Conservation (phyloP, 2,797 vertebrate species). For the Sebastes nivosus region DNA sequence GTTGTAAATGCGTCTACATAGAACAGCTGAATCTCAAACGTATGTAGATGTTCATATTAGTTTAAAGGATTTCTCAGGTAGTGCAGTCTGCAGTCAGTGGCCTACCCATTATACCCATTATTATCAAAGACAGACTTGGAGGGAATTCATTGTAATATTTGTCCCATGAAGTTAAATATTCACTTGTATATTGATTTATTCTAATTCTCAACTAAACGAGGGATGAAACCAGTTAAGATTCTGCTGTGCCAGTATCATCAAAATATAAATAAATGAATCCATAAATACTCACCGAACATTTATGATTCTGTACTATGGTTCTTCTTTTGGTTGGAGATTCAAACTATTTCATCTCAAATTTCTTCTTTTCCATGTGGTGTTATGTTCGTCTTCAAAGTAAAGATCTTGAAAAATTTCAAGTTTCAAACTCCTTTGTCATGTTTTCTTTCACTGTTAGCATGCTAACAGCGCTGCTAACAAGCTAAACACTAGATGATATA, state of each 20-base stretch:
- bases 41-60: background rate
- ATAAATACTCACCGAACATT: background rate
- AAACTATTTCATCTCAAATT: background rate
- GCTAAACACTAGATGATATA: too few species aligned
- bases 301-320: background rate
- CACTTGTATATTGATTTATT: background rate
- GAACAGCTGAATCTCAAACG: too few species aligned
- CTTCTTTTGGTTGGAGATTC: background rate
- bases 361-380: background rate
- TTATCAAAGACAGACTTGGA: background rate
- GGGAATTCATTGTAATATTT: conserved; percentile 4
- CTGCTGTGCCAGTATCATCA: background rate
- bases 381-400: background rate
- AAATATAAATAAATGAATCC: background rate
- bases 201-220: background rate
- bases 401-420: background rate
- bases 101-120: background rate
- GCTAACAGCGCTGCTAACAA: too few species aligned
- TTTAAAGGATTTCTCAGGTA: conserved; percentile 24
- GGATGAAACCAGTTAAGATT: background rate
- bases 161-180: background rate
- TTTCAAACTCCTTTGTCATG: background rate
- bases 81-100: background rate
- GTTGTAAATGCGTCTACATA: background rate
- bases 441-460: background rate